A percentile compares a stretch with the other conserved stretches of the same genome.
Evolutionary conservation across 2,113 vertebrate species (phyloP).

Genomic region (Dromaius novaehollandiae): DNA sequence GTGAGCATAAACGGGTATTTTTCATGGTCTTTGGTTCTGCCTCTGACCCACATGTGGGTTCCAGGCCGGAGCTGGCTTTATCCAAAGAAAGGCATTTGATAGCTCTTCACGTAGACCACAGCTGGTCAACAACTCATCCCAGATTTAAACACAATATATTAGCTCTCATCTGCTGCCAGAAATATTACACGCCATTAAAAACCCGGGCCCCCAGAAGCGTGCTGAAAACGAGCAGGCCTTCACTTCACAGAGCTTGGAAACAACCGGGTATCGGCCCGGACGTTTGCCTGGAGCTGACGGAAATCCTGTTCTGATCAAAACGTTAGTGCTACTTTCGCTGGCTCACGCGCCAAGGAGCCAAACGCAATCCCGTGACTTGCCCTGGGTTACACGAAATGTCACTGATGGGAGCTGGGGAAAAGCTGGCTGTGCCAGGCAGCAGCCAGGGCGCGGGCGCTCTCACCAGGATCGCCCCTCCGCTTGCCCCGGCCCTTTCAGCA

Average conservation of each 20-base stretch:
- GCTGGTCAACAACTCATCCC: slow-evolving; percentile 73
- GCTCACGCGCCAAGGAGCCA: background rate
- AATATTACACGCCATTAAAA: slow-evolving; percentile 64
- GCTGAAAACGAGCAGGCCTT: background rate
- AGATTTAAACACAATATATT: slow-evolving; percentile 58
- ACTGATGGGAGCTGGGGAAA: background rate
- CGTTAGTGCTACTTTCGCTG: background rate
- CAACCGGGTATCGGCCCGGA: background rate
- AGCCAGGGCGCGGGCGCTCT: background rate
- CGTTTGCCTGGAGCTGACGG: background rate
- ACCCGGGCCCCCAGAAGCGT: background rate
- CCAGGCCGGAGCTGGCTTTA: slow-evolving; percentile 71
- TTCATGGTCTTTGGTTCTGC: slow-evolving; percentile 27
- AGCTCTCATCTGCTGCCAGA: slow-evolving; percentile 69
- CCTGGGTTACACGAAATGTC: background rate
- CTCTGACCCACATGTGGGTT: slow-evolving; percentile 69
- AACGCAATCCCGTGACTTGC: background rate
- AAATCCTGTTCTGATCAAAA: slow-evolving; percentile 31
- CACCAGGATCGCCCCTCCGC: rapidly evolving
- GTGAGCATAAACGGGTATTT: slow-evolving; percentile 26
- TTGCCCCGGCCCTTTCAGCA: background rate
- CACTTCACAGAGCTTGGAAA: background rate
- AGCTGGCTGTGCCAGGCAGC: background rate
- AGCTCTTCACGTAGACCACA: slow-evolving; percentile 66
- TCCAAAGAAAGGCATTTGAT: slow-evolving; percentile 52